Evolutionary conservation across 2,888 invertebrate genomes (phyloP).

Genomic region (Melieria crassipennis): DNA sequence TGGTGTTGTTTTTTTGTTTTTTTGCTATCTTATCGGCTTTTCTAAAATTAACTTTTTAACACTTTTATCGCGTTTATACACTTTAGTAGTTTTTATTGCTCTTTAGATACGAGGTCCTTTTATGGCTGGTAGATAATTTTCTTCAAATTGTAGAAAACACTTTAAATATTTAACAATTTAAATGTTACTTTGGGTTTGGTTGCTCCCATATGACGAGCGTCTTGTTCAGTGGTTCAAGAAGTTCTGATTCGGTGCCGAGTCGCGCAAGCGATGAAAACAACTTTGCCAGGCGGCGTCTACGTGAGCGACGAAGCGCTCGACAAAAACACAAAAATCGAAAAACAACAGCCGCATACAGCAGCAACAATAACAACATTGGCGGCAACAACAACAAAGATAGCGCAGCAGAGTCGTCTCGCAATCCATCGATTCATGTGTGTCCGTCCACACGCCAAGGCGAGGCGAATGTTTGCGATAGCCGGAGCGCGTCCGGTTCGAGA

Average conservation of each 20-base stretch:
- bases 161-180: background rate
- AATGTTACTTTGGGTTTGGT: constrained; percentile 10
- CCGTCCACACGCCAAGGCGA: no score
- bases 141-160: no score
- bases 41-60: background rate
- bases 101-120: no score
- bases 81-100: no score
- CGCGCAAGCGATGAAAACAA: constrained; percentile 39
- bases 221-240: constrained; percentile 44
- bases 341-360: constrained; percentile 17
- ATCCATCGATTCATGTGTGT: no score
- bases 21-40: background rate
- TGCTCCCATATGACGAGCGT: constrained; percentile 33
- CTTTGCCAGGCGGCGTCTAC: constrained; percentile 42
- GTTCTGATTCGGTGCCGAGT: constrained; percentile 42
- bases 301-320: constrained; percentile 34
- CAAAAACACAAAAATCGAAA: constrained; percentile 17
- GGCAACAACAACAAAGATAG: no score
- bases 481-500: no score
- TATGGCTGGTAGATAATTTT: no score
- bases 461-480: no score
- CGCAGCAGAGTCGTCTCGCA: no score
- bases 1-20: background rate
- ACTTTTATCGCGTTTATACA: background rate
- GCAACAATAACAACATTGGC: background rate